Evolutionary conservation across 35 echinoderm and acorn worm species (phyloP).

Genomic region (Hemicentrotus pulcherrimus): DNA sequence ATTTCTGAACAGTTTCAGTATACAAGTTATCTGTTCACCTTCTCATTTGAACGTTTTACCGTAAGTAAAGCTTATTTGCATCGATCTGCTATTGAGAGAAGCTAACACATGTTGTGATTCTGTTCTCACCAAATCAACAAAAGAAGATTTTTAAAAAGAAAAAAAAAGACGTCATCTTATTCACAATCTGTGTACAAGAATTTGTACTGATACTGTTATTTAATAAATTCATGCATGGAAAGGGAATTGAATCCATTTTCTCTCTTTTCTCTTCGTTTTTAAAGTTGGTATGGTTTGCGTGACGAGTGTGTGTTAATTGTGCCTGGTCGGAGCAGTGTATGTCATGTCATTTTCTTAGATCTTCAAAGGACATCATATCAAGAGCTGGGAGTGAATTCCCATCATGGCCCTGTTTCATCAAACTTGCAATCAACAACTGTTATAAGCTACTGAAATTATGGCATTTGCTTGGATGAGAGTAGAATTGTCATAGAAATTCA

Average conservation of each 20-base stretch:
- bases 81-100: neutral
- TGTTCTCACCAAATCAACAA: slow-evolving; percentile 39
- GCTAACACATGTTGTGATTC: slow-evolving; percentile 51
- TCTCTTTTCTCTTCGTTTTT: neutral
- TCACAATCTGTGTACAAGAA: slow-evolving; percentile 70
- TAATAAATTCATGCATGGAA: slow-evolving; percentile 73
- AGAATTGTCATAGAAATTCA: no score
- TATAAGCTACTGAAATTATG: no score
- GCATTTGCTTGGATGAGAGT: no score
- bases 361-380: neutral
- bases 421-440: no score
- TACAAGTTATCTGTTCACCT: neutral
- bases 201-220: slow-evolving; percentile 73
- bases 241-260: slow-evolving; percentile 35
- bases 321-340: neutral
- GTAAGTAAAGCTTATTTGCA: slow-evolving; percentile 1
- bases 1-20: neutral
- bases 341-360: neutral
- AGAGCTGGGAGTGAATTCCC: no score
- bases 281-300: neutral
- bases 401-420: no score
- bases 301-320: neutral
- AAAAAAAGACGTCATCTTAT: slow-evolving; percentile 59
- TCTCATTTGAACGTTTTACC: neutral
- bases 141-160: neutral